Conservation (phyloP, 2,113 vertebrate genomes). For the Antechinus stuartii region DNA sequence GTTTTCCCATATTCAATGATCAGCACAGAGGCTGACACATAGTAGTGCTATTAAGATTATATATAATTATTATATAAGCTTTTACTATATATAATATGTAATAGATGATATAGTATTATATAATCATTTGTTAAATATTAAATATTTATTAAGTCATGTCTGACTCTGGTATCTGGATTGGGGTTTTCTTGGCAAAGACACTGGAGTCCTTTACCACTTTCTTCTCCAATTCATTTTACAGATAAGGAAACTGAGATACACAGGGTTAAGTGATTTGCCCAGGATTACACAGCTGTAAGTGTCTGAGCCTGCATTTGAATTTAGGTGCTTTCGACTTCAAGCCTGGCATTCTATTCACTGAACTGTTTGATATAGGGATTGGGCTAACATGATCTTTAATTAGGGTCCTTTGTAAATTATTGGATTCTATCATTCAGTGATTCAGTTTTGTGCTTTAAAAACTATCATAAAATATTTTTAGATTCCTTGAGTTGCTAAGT, state of each 20-base stretch:
- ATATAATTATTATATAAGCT: too few relatives aligned
- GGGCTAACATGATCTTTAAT: background rate
- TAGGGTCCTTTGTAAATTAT: background rate
- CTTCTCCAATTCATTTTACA: too few relatives aligned
- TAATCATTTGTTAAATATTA: too few relatives aligned
- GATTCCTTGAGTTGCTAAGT: background rate
- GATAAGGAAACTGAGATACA: too few relatives aligned
- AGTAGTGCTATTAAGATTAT: background rate
- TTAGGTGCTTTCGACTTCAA: background rate
- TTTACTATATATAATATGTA: too few relatives aligned
- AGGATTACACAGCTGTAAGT: too few relatives aligned
- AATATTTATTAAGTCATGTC: too few relatives aligned
- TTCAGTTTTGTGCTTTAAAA: background rate
- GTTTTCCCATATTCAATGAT: background rate
- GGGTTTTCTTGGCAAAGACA: too few relatives aligned
- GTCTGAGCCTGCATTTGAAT: background rate
- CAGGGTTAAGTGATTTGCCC: too few relatives aligned
- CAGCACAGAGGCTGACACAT: background rate
- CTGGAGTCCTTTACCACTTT: too few relatives aligned
- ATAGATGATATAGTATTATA: too few relatives aligned
- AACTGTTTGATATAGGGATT: background rate
- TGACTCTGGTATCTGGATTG: too few relatives aligned
- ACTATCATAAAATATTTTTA: background rate
- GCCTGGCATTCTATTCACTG: background rate
- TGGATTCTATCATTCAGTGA: background rate